Evolutionary conservation across 2,888 invertebrate species (phyloP).

Genomic region (Cephonodes hylas): DNA sequence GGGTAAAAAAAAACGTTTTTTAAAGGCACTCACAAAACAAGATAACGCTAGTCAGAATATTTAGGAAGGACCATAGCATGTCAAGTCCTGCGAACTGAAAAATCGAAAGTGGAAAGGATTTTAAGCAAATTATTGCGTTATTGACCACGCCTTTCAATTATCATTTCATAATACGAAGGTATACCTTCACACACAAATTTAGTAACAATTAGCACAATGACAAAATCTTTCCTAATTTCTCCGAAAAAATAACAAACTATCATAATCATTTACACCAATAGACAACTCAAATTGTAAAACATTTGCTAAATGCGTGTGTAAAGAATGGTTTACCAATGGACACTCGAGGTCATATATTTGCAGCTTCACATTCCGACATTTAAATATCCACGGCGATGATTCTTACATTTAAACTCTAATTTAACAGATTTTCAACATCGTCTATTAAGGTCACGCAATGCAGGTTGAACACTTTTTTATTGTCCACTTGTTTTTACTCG

Average conservation of each 20-base stretch:
- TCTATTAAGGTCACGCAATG: not conserved
- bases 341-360: not conserved
- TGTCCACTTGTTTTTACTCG: too few species aligned
- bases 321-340: not conserved
- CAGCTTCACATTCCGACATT: not conserved
- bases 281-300: not conserved
- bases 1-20: too few species aligned
- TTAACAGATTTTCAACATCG: not conserved
- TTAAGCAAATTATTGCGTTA: too few species aligned
- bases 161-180: too few species aligned
- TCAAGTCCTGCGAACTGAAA: too few species aligned
- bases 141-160: too few species aligned
- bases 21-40: too few species aligned
- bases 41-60: too few species aligned
- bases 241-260: not conserved
- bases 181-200: too few species aligned
- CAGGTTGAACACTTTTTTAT: not conserved
- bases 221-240: not conserved
- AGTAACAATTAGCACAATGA: not conserved
- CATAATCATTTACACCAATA: not conserved
- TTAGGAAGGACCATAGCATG: too few species aligned
- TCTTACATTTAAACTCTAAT: not conserved
- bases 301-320: not conserved
- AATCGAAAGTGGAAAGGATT: too few species aligned
- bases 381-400: not conserved